phyloP scores from a whole-genome alignment of 2,888 invertebrate species.

The Timandra comae region DNA sequence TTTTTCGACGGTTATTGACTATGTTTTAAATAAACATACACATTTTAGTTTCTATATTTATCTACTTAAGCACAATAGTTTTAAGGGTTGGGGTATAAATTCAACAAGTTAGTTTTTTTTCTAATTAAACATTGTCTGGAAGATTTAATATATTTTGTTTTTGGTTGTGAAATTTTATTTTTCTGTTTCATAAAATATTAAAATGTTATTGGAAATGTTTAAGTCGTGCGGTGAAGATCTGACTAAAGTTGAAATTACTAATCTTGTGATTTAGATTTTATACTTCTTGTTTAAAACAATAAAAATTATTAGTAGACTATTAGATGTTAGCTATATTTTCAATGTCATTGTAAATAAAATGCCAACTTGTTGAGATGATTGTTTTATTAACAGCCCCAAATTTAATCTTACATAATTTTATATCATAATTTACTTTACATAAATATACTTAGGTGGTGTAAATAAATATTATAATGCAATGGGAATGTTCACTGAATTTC shows the following conservation, averaged over 20 bases:
- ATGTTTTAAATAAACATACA: conserved; percentile 50
- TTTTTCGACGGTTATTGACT: conserved; percentile 70
- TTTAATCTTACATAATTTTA: conserved; percentile 22
- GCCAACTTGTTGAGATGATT: conserved; percentile 73
- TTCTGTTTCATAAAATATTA: conserved; percentile 26
- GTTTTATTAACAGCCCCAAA: conserved; percentile 44
- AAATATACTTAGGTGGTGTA: conserved; percentile 16
- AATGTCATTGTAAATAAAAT: conserved; percentile 78
- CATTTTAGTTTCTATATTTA: conserved; percentile 48
- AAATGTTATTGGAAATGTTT: conserved; percentile 33
- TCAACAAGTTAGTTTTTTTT: conserved; percentile 46
- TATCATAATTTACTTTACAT: conserved; percentile 24
- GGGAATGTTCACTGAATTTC: conserved; percentile 79
- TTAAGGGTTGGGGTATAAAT: conserved; percentile 58
- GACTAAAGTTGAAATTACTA: conserved; percentile 58
- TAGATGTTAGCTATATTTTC: conserved; percentile 77
- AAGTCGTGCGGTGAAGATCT: conserved; percentile 56
- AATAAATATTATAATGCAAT: conserved; percentile 14
- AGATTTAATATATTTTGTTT: conserved; percentile 23
- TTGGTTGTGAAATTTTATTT: conserved; percentile 42
- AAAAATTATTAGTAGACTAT: conserved; percentile 72
- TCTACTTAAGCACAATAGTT: conserved; percentile 66
- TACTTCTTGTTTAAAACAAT: conserved; percentile 77
- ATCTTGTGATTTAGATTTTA: conserved; percentile 77
- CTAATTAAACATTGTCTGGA: conserved; percentile 15